A percentile compares a stretch with the other conserved stretches of the same genome.
phyloP scores from a whole-genome alignment of 2,113 vertebrate species.

The Triplophysa siluroides region DNA sequence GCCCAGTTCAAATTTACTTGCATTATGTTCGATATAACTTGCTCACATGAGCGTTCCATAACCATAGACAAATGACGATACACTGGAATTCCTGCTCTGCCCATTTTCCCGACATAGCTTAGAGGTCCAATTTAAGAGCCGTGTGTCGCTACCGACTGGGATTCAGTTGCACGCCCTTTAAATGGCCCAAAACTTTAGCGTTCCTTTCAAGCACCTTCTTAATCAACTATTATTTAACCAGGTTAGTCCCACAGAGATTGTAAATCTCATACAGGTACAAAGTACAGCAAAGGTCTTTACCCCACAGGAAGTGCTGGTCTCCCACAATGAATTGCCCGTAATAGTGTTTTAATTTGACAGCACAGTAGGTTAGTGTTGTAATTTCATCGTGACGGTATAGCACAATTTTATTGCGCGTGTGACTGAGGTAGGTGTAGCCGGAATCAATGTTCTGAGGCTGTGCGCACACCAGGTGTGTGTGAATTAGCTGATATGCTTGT shows the following conservation, averaged over 20 bases:
- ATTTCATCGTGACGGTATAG: conserved; percentile 21
- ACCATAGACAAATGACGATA: too few species aligned
- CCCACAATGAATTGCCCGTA: not conserved
- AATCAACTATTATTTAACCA: conserved; percentile 5
- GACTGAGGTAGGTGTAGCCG: not conserved
- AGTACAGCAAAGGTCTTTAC: conserved; percentile 6
- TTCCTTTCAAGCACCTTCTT: not conserved
- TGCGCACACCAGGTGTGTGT: conserved; percentile 24
- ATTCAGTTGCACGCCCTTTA: not conserved
- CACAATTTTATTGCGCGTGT: not conserved
- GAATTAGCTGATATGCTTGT: conserved; percentile 4
- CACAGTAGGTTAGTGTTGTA: conserved; percentile 4
- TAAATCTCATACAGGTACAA: not conserved
- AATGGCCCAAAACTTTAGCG: not conserved
- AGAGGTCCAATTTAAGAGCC: not conserved
- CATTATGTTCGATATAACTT: too few species aligned
- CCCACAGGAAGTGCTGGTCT: conserved; percentile 10
- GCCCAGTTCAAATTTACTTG: too few species aligned
- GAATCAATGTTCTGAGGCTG: conserved; percentile 12
- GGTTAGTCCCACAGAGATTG: conserved; percentile 9
- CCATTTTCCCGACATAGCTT: not conserved
- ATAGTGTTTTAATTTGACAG: conserved; percentile 29
- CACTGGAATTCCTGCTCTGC: not conserved
- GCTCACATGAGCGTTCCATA: too few species aligned
- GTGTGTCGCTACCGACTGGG: not conserved